Conservation (phyloP, 2,888 invertebrate species). For the Notodonta dromedarius region DNA sequence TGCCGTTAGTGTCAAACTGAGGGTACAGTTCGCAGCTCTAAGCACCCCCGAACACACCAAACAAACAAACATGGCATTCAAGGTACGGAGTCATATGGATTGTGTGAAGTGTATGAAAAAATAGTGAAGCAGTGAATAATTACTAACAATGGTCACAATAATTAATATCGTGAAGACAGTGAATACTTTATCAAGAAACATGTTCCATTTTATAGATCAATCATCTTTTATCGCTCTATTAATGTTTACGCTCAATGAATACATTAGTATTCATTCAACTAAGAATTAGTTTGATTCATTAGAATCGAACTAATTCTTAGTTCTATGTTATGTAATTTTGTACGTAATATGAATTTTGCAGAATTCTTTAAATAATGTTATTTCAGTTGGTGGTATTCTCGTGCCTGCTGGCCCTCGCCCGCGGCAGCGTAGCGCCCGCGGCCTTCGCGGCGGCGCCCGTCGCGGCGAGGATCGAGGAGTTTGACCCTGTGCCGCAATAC, state of each 20-base stretch:
- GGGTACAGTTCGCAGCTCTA: constrained; percentile 73
- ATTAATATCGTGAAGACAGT: too few species aligned
- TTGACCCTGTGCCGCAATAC: constrained; percentile 85
- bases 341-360: too few species aligned
- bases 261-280: too few species aligned
- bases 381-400: constrained; percentile 75
- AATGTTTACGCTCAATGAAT: too few species aligned
- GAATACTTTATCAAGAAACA: too few species aligned
- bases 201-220: too few species aligned
- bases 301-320: too few species aligned
- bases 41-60: constrained; percentile 71
- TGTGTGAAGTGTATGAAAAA: constrained; percentile 43
- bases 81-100: constrained; percentile 68
- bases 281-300: too few species aligned
- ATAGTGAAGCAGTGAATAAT: neutral
- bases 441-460: constrained; percentile 58
- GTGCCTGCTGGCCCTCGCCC: constrained; percentile 65
- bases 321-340: too few species aligned
- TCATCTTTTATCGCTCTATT: too few species aligned
- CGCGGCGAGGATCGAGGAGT: constrained; percentile 69
- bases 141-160: too few species aligned
- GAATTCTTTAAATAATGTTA: constrained; percentile 14
- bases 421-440: constrained; percentile 65
- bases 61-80: constrained; percentile 71
- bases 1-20: constrained; percentile 63